Conservation (phyloP, 1,140 invertebrate genomes). For the Atta colombica region DNA sequence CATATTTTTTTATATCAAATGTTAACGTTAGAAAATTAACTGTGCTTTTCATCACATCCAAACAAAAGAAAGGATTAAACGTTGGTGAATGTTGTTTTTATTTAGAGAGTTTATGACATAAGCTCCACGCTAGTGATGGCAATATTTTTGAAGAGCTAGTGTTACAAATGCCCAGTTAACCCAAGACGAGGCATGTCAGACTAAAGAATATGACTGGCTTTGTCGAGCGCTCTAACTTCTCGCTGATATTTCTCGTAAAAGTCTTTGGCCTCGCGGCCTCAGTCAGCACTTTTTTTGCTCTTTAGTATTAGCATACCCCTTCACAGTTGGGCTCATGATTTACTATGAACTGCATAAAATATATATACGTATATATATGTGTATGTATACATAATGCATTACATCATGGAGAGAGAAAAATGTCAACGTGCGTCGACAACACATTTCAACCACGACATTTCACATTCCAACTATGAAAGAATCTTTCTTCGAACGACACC, state of each 20-base stretch:
- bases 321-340: constrained; percentile 48
- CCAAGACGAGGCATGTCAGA: constrained; percentile 13
- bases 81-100: background rate
- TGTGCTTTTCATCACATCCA: background rate
- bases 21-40: background rate
- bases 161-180: constrained; percentile 21
- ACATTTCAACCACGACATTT: constrained; percentile 17
- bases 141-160: background rate
- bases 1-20: background rate
- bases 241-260: constrained; percentile 23
- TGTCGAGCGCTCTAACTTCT: constrained; percentile 21
- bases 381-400: constrained; percentile 57
- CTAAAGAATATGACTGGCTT: constrained; percentile 24
- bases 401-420: constrained; percentile 27
- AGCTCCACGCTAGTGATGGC: background rate
- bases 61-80: constrained; percentile 6
- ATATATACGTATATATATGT: background rate
- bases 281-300: constrained; percentile 48
- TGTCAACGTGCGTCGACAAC: background rate
- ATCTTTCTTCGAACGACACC: constrained; percentile 30
- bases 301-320: constrained; percentile 39
- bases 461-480: constrained; percentile 22
- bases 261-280: constrained; percentile 30
- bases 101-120: background rate
- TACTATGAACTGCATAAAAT: constrained; percentile 61